Evolutionary conservation across 92 coral and sea anemone species (phyloP).

Genomic region (Parazoanthus darwini): DNA sequence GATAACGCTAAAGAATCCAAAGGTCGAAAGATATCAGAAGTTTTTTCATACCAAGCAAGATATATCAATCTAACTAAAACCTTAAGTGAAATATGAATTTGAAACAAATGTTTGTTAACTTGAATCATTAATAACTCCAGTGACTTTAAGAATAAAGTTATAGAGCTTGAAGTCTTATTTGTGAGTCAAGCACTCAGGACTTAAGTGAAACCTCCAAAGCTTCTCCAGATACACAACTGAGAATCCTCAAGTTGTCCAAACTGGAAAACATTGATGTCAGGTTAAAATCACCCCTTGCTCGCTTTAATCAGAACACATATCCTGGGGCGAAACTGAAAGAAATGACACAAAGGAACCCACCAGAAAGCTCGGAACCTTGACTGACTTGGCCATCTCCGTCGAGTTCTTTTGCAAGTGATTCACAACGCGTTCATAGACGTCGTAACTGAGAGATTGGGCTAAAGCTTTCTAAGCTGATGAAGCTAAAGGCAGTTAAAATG

Average conservation of each 20-base stretch:
- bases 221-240: neutral
- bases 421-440: neutral
- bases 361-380: neutral
- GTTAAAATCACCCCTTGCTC: neutral
- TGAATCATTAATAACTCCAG: neutral
- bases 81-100: too few relatives aligned
- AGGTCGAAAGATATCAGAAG: too few relatives aligned
- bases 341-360: neutral
- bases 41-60: too few relatives aligned
- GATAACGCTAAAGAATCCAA: too few relatives aligned
- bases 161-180: too few relatives aligned
- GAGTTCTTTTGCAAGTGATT: neutral
- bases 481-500: neutral
- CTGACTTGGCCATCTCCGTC: slow-evolving; percentile 2
- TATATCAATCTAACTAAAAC: too few relatives aligned
- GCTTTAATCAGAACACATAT: neutral
- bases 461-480: too few relatives aligned
- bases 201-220: neutral
- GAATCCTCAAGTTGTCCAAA: neutral
- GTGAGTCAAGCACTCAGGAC: neutral
- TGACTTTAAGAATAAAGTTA: neutral
- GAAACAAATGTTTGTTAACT: neutral
- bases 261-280: neutral
- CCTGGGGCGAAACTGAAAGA: neutral
- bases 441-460: neutral